Evolutionary conservation across 1,140 invertebrate genomes (phyloP).

Genomic region (Thrips palmi): DNA sequence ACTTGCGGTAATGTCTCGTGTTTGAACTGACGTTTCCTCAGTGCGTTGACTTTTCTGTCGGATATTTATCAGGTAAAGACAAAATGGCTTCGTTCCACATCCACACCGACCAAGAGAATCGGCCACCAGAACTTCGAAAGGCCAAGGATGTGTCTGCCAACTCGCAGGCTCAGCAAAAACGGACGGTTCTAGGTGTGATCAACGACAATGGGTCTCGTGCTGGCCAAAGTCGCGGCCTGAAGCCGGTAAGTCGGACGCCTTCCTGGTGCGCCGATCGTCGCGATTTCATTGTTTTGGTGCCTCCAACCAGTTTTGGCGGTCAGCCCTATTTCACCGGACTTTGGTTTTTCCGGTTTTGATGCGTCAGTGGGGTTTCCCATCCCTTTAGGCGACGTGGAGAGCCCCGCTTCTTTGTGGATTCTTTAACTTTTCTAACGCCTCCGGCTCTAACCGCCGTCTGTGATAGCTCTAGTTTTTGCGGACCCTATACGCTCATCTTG

Average conservation of each 20-base stretch:
- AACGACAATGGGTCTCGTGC: constrained; percentile 24
- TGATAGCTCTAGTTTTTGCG: too few species aligned
- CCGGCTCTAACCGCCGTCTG: too few species aligned
- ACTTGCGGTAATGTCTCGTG: too few species aligned
- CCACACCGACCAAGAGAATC: constrained; percentile 47
- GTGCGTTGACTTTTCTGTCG: too few species aligned
- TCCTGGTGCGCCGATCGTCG: neutral
- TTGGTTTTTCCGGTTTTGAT: too few species aligned
- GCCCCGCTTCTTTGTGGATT: too few species aligned
- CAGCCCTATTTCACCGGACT: neutral
- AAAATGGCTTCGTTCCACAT: constrained; percentile 42
- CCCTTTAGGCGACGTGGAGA: too few species aligned
- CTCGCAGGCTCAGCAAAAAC: constrained; percentile 28
- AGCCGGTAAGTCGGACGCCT: constrained; percentile 22
- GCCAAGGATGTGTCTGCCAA: constrained; percentile 24
- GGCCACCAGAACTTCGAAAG: constrained; percentile 20
- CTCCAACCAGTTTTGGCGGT: constrained; percentile 5
- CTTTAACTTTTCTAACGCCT: too few species aligned
- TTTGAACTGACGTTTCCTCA: too few species aligned
- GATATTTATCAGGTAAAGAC: neutral
- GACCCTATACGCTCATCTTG: too few species aligned
- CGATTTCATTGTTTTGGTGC: constrained; percentile 11
- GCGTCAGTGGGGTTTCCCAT: too few species aligned
- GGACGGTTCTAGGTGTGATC: constrained; percentile 31
- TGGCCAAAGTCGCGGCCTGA: constrained; percentile 20